phyloP scores from a whole-genome alignment of 1,140 invertebrate genomes.

The Himalopsyche phryganea region DNA sequence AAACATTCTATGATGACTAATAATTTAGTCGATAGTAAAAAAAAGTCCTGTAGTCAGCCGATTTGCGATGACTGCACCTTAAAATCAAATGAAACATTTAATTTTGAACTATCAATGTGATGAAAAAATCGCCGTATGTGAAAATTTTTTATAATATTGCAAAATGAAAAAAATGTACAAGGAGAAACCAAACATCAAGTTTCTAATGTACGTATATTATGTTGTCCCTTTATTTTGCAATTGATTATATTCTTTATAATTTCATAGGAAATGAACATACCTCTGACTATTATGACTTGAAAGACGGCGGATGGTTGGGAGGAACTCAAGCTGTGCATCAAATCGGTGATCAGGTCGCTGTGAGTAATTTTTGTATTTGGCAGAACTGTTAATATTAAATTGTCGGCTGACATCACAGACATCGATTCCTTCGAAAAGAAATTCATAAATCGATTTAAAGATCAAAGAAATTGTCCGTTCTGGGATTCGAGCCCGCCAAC shows the following conservation, averaged over 20 bases:
- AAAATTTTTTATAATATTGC: background rate
- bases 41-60: background rate
- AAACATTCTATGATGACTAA: background rate
- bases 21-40: background rate
- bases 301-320: constrained; percentile 35
- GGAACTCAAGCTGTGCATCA: constrained; percentile 35
- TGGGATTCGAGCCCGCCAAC: too few species aligned
- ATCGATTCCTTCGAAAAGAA: too few species aligned
- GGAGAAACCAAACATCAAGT: background rate
- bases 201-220: background rate
- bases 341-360: constrained; percentile 23
- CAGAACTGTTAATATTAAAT: too few species aligned
- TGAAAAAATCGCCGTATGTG: too few species aligned
- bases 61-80: background rate
- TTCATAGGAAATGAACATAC: constrained; percentile 7
- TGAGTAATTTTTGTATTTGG: too few species aligned
- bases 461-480: too few species aligned
- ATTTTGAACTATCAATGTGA: too few species aligned
- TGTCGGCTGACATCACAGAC: background rate
- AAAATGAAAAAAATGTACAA: background rate
- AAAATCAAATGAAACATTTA: background rate
- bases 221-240: background rate
- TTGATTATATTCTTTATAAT: background rate
- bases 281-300: constrained; percentile 20
- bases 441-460: background rate